These are phyloP conservation scores for Arctia plantaginis DNA, from an alignment of 2,888 invertebrate species.

Conservation along the genomic window DNA sequence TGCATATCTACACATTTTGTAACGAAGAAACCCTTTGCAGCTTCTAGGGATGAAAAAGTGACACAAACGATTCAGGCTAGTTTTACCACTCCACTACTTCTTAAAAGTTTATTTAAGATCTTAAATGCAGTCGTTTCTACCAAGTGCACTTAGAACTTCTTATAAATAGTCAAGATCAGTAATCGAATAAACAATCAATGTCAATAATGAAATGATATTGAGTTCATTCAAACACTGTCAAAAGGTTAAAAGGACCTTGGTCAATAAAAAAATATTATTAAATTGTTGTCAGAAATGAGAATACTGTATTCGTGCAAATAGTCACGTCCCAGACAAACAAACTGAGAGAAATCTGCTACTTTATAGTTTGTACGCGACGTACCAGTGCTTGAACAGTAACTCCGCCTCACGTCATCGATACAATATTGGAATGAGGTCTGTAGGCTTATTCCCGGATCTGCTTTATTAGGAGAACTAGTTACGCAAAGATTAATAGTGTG, in stretches of 20 bases:
- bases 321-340: conserved; percentile 7
- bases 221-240: neutral
- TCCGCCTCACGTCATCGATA: neutral
- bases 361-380: conserved; percentile 3
- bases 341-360: neutral
- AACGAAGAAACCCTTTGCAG: no score
- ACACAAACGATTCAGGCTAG: neutral
- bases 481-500: neutral
- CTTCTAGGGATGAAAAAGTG: neutral
- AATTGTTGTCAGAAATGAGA: neutral
- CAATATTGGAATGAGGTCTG: conserved; percentile 6
- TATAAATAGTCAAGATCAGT: neutral
- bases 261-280: neutral
- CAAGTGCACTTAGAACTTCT: neutral
- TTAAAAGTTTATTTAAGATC: neutral
- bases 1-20: neutral
- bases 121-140: neutral
- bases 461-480: conserved; percentile 8
- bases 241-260: neutral
- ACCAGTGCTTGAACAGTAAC: conserved; percentile 1
- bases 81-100: neutral
- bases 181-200: neutral
- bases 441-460: conserved; percentile 4
- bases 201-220: neutral
- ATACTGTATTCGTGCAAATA: neutral